Evolutionary conservation across 2,113 vertebrate species (phyloP).

Genomic region (Corapipo altera): DNA sequence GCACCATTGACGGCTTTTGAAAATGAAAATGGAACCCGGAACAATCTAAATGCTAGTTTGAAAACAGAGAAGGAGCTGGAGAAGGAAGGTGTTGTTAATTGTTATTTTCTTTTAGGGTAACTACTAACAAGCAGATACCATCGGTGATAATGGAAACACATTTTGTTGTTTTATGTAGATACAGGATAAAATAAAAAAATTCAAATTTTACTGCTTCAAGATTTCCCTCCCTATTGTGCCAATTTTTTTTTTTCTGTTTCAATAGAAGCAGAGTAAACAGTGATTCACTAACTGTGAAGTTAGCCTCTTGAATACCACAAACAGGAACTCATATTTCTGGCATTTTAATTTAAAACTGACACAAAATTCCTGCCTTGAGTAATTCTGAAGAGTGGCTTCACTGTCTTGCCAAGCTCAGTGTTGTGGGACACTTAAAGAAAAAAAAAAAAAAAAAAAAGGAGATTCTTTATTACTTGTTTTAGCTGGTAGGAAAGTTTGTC

Average conservation of each 20-base stretch:
- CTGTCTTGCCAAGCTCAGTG: neutral
- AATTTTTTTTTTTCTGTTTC: neutral
- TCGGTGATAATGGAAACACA: neutral
- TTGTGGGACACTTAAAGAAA: neutral
- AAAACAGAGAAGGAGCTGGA: neutral
- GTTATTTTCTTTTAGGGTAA: neutral
- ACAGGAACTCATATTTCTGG: neutral
- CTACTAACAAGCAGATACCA: neutral
- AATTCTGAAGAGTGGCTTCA: neutral
- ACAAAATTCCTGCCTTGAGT: neutral
- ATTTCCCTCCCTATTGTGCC: no score
- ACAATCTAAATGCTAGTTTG: neutral
- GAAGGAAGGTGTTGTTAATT: neutral
- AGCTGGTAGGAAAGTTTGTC: neutral
- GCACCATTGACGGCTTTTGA: neutral
- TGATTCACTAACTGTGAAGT: neutral
- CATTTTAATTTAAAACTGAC: neutral
- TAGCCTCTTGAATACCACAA: neutral
- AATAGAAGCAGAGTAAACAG: neutral
- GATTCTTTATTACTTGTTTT: neutral
- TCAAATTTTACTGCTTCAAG: neutral
- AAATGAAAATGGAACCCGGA: slow-evolving; percentile 6
- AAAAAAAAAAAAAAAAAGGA: no score
- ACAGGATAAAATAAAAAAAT: neutral
- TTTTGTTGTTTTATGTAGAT: neutral